Base-by-base conservation (phyloP, 2,797 vertebrate species). In the Sebastes variabilis region DNA sequence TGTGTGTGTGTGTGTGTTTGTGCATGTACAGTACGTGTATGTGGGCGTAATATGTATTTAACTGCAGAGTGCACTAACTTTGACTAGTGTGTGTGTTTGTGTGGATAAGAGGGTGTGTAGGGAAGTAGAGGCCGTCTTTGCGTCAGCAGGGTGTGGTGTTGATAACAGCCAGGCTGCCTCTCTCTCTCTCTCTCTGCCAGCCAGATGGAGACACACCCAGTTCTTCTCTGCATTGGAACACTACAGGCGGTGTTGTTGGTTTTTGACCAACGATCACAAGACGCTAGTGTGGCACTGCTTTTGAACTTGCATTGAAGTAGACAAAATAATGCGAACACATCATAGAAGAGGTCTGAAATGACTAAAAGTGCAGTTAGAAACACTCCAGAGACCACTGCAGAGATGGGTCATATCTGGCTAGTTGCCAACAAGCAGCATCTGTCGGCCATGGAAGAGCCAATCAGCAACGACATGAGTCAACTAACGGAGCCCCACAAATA, bases 81-180 rank as follows among this genome's bases (percentile, higher is more conserved):
- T 68, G 65, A 67, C 14, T 49, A 22, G 30, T 68, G 66, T 49
- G 49, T 36, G 54, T 75, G 75, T 66, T 65, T 82, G 79, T 70
- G 79, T 14, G 82, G 81, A 79, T 72, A 71, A 80, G 77, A 85
- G 91, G 91, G 92, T 80, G 93, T 92, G 84, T 91, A 81, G 78
- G 84, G 92, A 92, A 93, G 90, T 80, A 85, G 88, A 52, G 83
- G 87, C 80, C 81, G 52, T 49, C 80, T 92, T 85, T 94, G 89
- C 94, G 89, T 95, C 94, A 94, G 16, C 85, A 92, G 95, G 95
- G 95, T 92, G 95, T 94, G 94, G 92, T 90, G 86, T 91, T 91
- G 95, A 96, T 96, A 96, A 94, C 93, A 91, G 73, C 83, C 58
- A 70, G 83, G 78, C 87, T 66, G 86, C 77, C 38, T 90, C 74